Evolutionary conservation across 2,797 vertebrate species (phyloP).

Genomic region (Malacoraja senta): DNA sequence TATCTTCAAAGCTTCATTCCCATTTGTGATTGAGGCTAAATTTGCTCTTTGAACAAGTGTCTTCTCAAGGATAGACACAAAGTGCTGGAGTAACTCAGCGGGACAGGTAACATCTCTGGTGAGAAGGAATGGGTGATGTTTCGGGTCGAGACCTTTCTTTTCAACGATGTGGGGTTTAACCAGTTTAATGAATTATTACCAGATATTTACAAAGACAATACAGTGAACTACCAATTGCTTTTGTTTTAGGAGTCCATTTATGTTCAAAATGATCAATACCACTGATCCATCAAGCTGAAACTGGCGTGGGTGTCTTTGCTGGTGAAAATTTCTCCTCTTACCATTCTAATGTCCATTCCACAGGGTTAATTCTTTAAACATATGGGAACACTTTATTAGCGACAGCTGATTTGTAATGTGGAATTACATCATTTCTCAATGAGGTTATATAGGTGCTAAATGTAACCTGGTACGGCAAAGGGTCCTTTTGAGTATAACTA

Average conservation of each 20-base stretch:
- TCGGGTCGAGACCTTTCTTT: too few relatives aligned
- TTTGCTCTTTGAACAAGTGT: not conserved
- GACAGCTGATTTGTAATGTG: slow-evolving; percentile 20
- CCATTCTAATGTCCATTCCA: not conserved
- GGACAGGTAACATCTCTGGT: too few relatives aligned
- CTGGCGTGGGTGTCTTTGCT: too few relatives aligned
- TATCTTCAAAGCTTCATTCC: not conserved
- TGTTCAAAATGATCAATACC: not conserved
- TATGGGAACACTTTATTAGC: not conserved
- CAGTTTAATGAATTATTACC: not conserved
- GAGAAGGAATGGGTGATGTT: too few relatives aligned
- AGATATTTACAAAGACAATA: not conserved
- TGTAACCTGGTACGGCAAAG: not conserved
- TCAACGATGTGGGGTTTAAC: not conserved
- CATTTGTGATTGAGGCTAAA: not conserved
- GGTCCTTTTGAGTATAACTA: not conserved
- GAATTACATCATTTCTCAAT: not conserved
- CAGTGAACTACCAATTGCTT: not conserved
- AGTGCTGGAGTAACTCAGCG: too few relatives aligned
- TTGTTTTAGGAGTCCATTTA: too few relatives aligned
- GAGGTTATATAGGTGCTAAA: slow-evolving; percentile 17
- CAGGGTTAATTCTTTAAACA: slow-evolving; percentile 21
- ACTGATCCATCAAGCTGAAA: not conserved
- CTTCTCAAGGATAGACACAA: not conserved
- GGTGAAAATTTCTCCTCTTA: not conserved